Evolutionary conservation across 2,888 invertebrate genomes (phyloP), one percentile per base, ranked within the genome.

Genomic region (Tuta absoluta): DNA sequence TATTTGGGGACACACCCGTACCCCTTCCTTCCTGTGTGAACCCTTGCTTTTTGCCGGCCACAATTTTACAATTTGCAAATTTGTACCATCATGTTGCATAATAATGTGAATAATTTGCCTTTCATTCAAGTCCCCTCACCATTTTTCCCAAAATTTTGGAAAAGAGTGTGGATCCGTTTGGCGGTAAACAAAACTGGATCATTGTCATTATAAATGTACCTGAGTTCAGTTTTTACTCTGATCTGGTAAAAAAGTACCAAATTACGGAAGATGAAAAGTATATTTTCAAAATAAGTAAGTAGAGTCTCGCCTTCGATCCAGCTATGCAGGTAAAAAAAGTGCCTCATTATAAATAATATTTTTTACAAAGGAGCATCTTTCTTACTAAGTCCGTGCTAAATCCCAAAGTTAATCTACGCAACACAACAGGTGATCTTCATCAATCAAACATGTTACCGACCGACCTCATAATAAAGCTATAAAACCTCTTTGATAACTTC

Each of bases 401-500:
- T n/a, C n/a, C n/a, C 45, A 45, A 37, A 37, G 12, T 37, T 2
- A 37, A 19, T 49, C 10, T 49, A 1, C 23, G 66, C 28, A 63
- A 67, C 59, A 60, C 23, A 77, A 48, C 19, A 61, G 45, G 45
- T 45, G 45, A 45, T n/a, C 7, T n/a, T 8, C 59, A 61, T 77
- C 75, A 66, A 75, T 78, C 77, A 77, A 48, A 28, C 28, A 69
- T 65, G 72, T 70, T 71, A 69, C 83, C 81, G 86, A 87, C 85
- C 82, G 86, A 87, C 85, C 85, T 80, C 66, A 67, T 71, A 69
- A 70, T 67, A 68, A 77, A 79, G 78, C 82, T 84, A 86, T 84
- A 80, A 80, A 80, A 86, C 86, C 87, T 86, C 82, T 83, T 81
- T 87, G 83, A 87, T 88, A 82, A 87, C 82, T 87, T 87, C 78